Percentiles rank a stretch among this genome's conserved stretches.
These are phyloP conservation scores for Porphyrio hochstetteri DNA, from an alignment of 2,113 vertebrate genomes.

Conservation along the genomic window DNA sequence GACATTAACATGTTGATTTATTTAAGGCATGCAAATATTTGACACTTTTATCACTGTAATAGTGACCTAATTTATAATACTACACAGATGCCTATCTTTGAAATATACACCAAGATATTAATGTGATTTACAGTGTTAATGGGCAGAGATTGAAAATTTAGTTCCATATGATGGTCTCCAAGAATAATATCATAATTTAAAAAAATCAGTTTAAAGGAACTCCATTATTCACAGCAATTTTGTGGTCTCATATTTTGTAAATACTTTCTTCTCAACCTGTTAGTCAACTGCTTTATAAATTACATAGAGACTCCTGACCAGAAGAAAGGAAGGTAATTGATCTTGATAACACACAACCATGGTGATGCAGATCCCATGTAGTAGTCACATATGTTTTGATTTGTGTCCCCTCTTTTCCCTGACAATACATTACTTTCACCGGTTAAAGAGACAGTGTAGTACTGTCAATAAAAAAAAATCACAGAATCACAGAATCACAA, in stretches of 20 bases:
- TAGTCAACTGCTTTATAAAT: conserved; percentile 8
- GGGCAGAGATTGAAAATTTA: background rate
- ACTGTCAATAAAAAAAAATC: background rate
- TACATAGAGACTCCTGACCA: background rate
- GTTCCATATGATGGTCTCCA: background rate
- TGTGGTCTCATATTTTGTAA: background rate
- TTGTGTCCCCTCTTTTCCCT: background rate
- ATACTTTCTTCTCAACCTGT: background rate
- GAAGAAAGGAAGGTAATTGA: background rate
- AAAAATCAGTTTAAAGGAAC: background rate
- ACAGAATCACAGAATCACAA: too few species aligned
- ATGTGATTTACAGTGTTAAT: background rate
- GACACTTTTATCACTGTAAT: background rate
- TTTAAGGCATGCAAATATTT: background rate
- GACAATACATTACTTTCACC: background rate
- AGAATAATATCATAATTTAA: background rate
- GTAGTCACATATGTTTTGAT: background rate
- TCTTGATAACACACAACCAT: background rate
- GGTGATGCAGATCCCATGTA: background rate
- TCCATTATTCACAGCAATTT: background rate
- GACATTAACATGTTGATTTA: background rate
- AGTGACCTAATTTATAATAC: background rate
- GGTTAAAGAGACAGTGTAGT: background rate
- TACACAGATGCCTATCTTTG: background rate
- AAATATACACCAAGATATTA: background rate